Conservation (phyloP, 2,888 invertebrate genomes). For the Pterostichus niger region DNA sequence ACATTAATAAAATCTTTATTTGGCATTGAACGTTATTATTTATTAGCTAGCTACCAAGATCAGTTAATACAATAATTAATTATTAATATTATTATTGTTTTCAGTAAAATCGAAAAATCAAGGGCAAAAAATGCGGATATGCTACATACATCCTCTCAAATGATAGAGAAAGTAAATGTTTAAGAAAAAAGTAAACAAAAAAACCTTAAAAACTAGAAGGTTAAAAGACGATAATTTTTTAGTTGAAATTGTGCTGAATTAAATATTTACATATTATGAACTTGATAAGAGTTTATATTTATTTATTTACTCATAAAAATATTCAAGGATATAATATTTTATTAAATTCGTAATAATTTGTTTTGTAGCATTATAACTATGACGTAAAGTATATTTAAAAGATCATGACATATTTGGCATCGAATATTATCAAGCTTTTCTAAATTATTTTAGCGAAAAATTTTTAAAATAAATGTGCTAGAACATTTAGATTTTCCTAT, state of each 20-base stretch:
- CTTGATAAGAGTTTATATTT: neutral
- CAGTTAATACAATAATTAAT: too few relatives aligned
- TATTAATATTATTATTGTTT: neutral
- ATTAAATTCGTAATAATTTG: too few relatives aligned
- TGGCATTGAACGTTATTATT: neutral
- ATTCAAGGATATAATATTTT: too few relatives aligned
- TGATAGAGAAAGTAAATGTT: neutral
- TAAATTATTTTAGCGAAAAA: too few relatives aligned
- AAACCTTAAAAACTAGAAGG: neutral
- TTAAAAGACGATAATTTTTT: neutral
- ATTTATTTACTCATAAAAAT: too few relatives aligned
- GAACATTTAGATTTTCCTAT: too few relatives aligned
- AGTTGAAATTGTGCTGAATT: neutral
- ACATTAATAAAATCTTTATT: neutral
- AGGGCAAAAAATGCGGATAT: neutral
- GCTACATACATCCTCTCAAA: neutral
- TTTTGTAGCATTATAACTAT: too few relatives aligned
- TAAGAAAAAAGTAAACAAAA: conserved; percentile 15
- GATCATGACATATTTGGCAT: too few relatives aligned
- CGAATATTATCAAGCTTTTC: too few relatives aligned
- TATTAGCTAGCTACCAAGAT: too few relatives aligned
- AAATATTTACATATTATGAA: conserved; percentile 16
- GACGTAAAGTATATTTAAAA: too few relatives aligned
- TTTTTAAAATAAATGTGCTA: too few relatives aligned
- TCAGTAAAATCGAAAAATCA: neutral